Evolutionary conservation across 2,888 invertebrate species (phyloP).

Genomic region (Drosophila siamana): DNA sequence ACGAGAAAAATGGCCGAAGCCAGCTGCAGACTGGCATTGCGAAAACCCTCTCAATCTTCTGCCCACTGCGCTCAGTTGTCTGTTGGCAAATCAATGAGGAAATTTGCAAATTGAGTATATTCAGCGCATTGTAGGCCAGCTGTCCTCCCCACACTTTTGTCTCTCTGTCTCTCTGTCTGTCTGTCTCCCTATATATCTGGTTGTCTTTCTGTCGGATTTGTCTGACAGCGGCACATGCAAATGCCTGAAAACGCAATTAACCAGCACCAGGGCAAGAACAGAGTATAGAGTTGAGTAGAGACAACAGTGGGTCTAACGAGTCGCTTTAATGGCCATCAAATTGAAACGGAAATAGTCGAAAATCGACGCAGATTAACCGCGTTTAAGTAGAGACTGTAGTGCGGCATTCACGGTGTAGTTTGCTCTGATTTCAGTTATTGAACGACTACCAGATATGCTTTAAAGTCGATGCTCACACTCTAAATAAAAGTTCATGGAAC

Average conservation of each 20-base stretch:
- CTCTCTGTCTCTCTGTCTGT: not conserved
- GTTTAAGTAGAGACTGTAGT: conserved; percentile 3
- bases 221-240: conserved; percentile 53
- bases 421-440: not conserved
- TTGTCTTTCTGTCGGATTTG: conserved; percentile 29
- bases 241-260: conserved; percentile 58
- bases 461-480: not conserved
- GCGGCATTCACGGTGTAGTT: too few species aligned
- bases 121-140: conserved; percentile 59
- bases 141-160: conserved; percentile 26
- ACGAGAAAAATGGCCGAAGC: conserved; percentile 22
- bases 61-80: conserved; percentile 32
- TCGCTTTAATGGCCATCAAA: conserved; percentile 17
- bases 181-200: not conserved
- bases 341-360: conserved; percentile 41
- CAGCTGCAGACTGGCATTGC: conserved; percentile 32
- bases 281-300: conserved; percentile 2
- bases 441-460: conserved; percentile 8
- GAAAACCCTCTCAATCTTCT: conserved; percentile 20
- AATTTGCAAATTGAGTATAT: conserved; percentile 73
- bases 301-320: not conserved
- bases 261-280: conserved; percentile 34
- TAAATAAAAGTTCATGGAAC: too few species aligned
- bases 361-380: conserved; percentile 28
- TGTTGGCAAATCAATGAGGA: conserved; percentile 77